Evolutionary conservation across 1,140 invertebrate genomes (phyloP).

Genomic region (Pomacea maculata): DNA sequence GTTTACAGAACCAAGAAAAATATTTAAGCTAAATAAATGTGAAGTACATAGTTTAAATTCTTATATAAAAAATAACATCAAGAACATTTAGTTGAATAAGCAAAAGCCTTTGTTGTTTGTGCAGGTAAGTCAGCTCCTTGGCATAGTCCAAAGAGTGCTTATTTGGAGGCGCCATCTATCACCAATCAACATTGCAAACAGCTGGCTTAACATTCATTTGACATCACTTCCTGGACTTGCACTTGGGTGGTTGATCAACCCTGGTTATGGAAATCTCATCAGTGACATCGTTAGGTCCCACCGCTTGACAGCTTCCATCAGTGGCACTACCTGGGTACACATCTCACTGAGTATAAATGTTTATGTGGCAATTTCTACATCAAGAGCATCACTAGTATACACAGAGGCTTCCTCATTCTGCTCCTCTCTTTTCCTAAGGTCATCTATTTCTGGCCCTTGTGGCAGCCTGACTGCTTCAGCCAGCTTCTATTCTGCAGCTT

Average conservation of each 20-base stretch:
- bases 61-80: too few relatives aligned
- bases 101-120: background rate
- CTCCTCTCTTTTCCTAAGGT: background rate
- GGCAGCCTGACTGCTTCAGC: slow-evolving; percentile 1
- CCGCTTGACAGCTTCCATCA: slow-evolving; percentile 12
- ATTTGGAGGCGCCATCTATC: slow-evolving; percentile 32
- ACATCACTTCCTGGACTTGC: slow-evolving; percentile 11
- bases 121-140: slow-evolving; percentile 7
- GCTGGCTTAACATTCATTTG: slow-evolving; percentile 23
- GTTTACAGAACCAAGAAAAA: too few relatives aligned
- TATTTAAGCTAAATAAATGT: too few relatives aligned
- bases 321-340: slow-evolving; percentile 18
- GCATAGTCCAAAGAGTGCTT: slow-evolving; percentile 27
- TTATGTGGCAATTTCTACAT: background rate
- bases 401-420: background rate
- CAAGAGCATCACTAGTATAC: background rate
- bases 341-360: background rate
- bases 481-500: slow-evolving; percentile 10
- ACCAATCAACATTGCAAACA: slow-evolving; percentile 23
- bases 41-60: too few relatives aligned
- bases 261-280: slow-evolving; percentile 22
- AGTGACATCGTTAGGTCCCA: slow-evolving; percentile 25
- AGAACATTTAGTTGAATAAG: too few relatives aligned
- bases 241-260: slow-evolving; percentile 32
- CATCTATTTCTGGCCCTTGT: background rate